Evolutionary conservation across 2,888 invertebrate genomes (phyloP).

Genomic region (Catocala fraxini): DNA sequence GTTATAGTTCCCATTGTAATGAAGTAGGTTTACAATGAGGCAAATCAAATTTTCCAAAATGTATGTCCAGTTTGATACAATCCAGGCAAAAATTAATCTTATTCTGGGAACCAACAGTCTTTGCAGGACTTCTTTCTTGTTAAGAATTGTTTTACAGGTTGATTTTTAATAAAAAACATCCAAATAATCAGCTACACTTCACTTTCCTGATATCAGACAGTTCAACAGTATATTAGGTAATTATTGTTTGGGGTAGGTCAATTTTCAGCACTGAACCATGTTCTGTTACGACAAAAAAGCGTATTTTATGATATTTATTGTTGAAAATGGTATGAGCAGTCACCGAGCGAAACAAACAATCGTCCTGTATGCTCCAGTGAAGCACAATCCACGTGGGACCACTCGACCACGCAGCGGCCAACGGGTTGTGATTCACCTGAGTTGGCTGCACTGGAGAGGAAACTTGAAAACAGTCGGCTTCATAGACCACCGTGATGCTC

Average conservation of each 20-base stretch:
- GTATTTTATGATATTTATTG: conserved; percentile 15
- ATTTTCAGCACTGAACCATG: conserved; percentile 12
- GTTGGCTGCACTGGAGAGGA: conserved; percentile 40
- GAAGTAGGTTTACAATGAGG: no score
- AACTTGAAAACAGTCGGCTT: conserved; percentile 23
- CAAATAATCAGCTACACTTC: background rate
- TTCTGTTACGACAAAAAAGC: conserved; percentile 14
- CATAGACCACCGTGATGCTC: conserved; percentile 19
- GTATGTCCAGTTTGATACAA: no score
- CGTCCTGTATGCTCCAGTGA: conserved; percentile 66
- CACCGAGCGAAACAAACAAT: conserved; percentile 48
- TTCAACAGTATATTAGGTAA: background rate
- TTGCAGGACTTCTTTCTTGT: no score
- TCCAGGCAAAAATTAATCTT: no score
- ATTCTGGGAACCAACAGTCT: no score
- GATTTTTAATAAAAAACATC: no score
- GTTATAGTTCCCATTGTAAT: no score
- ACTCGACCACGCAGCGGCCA: conserved; percentile 45
- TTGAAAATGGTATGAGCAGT: conserved; percentile 34
- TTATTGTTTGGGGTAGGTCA: conserved; percentile 19
- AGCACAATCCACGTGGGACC: conserved; percentile 63
- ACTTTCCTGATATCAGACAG: background rate
- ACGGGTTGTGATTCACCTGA: conserved; percentile 40
- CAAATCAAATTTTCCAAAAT: no score
- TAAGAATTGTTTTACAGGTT: no score